Percentiles rank a stretch among this genome's conserved stretches.
These are phyloP conservation scores for Cheilosia soror DNA, from an alignment of 2,888 invertebrate genomes.

Conservation along the genomic window DNA sequence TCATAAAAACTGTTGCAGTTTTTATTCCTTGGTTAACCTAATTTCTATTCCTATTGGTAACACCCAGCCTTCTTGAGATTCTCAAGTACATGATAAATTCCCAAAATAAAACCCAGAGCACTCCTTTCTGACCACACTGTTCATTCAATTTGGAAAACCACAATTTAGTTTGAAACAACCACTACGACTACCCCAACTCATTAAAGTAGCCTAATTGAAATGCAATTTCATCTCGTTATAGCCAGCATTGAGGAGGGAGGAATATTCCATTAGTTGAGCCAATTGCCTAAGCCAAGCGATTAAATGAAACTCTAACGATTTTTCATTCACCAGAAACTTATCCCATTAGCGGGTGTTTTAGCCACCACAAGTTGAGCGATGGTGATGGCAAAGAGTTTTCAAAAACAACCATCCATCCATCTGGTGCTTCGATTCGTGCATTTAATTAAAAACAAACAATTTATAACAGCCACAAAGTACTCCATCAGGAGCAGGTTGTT, in stretches of 20 bases:
- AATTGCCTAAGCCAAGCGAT: conserved; percentile 47
- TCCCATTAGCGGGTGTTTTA: conserved; percentile 15
- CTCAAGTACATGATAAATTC: too few species aligned
- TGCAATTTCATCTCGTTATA: conserved; percentile 36
- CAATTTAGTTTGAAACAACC: too few species aligned
- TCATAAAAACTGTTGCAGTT: too few species aligned
- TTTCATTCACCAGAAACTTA: conserved; percentile 16
- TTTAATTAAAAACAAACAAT: conserved; percentile 56
- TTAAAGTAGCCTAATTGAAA: conserved; percentile 55
- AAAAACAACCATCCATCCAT: not conserved
- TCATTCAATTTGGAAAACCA: too few species aligned
- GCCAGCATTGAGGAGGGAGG: not conserved
- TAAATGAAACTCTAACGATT: conserved; percentile 39
- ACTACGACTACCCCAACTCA: not conserved
- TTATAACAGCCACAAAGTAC: conserved; percentile 13
- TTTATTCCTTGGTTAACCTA: too few species aligned
- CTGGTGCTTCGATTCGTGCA: not conserved
- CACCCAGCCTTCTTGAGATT: too few species aligned
- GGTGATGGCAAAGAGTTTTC: not conserved
- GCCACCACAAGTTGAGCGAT: not conserved
- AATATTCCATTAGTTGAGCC: conserved; percentile 44
- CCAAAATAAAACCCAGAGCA: too few species aligned
- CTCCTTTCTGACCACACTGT: too few species aligned
- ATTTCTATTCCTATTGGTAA: too few species aligned
- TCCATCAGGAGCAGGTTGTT: conserved; percentile 8